A percentile compares a stretch with the other conserved stretches of the same genome.
Evolutionary conservation across 2,888 invertebrate species (phyloP).

Genomic region (Aphrophora alni): DNA sequence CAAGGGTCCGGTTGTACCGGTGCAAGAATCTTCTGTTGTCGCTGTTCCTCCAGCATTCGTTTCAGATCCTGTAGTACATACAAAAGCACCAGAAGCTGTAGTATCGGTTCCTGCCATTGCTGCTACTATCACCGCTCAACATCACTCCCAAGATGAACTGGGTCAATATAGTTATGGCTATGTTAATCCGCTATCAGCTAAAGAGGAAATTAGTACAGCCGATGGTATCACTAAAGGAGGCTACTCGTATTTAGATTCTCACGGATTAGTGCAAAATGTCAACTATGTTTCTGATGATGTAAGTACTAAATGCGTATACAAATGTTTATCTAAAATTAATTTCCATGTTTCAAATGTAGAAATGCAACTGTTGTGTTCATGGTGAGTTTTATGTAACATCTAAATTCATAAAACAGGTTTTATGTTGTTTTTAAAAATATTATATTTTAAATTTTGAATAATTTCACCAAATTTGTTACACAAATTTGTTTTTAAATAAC

Average conservation of each 20-base stretch:
- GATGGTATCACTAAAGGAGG: conserved; percentile 58
- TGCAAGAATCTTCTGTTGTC: conserved; percentile 43
- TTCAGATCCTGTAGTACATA: conserved; percentile 15
- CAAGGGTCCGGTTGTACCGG: conserved; percentile 33
- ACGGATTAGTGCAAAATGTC: conserved; percentile 57
- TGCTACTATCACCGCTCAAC: conserved; percentile 56
- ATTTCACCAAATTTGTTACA: no score
- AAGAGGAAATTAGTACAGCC: conserved; percentile 56
- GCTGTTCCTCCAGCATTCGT: conserved; percentile 46
- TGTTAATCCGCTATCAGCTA: conserved; percentile 52
- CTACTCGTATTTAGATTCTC: conserved; percentile 59
- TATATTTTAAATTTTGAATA: no score
- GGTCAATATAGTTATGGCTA: conserved; percentile 60
- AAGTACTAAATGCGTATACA: no score
- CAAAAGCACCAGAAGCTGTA: conserved; percentile 33
- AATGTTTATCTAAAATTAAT: no score
- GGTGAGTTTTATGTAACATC: no score
- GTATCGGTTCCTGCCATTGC: conserved; percentile 49
- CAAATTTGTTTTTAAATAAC: no score
- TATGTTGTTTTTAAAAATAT: no score
- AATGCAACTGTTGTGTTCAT: no score
- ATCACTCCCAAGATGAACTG: conserved; percentile 56
- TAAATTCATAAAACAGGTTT: no score
- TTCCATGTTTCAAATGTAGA: no score
- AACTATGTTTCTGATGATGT: conserved; percentile 58